Base-by-base conservation (phyloP, 1,140 invertebrate species). In the Pogonomyrmex barbatus region DNA sequence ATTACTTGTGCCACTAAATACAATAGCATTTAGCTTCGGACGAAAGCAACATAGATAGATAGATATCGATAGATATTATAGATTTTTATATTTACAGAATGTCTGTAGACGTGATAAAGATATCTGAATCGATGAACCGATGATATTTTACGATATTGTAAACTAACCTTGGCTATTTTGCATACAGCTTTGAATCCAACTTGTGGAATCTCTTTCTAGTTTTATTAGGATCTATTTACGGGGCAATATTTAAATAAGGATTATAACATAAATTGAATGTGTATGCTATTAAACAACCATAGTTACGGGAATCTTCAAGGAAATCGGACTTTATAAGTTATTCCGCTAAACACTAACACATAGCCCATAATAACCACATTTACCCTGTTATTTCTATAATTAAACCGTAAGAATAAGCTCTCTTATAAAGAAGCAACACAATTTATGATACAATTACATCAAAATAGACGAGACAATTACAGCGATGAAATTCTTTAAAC, bases 111-210 rank as follows among this genome's bases (percentile, higher is more conserved):
- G 30, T 12, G 9, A 24, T 24, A 24, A 24, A 24, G 24, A 24
- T 24, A 24, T 73, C 2, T 83, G 54, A 73, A 70, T 33, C 10
- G 42, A 24, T 75, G 6, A 9, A 47, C 14, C 52, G 8, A 71
- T 30, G 5, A 60, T 58, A 33, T 50, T 73, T 83, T 83, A 90
- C 89, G 24, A 63, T 87, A 63, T 87, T 54, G 58, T 90, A 0
- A 14, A 90, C 89, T 90, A 90, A 90, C 89, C 89, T 90, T 88
- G 52, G 71, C 87, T 90, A 90, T 71, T 81, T 83, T 86, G 76
- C 73, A 86, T 62, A 90, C 47, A 52, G 82, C 83, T 91, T 89
- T 86, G 81, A 91, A 92, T 92, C 91, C 90, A 79, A 91, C 68
- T 87, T 81, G 86, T 89, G 87, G 91, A 85, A 79, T 92, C 88